Evolutionary conservation across 2,113 vertebrate species (phyloP).

Genomic region (Zingel zingel): DNA sequence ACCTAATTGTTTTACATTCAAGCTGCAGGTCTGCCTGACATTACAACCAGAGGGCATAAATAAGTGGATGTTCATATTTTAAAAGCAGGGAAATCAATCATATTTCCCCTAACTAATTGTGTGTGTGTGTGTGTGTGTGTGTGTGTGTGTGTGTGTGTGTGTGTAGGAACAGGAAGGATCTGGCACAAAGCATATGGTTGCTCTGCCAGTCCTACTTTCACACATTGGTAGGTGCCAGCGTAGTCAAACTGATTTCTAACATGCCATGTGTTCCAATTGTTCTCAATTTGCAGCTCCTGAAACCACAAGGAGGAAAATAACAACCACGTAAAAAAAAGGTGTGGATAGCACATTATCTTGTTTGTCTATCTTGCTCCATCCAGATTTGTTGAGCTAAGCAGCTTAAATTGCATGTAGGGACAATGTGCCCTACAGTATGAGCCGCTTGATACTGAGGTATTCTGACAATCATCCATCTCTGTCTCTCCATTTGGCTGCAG

Average conservation of each 20-base stretch:
- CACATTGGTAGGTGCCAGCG: conserved; percentile 70
- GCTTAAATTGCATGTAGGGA: conserved; percentile 61
- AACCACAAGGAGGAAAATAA: conserved; percentile 36
- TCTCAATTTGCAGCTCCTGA: conserved; percentile 60
- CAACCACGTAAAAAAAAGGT: conserved; percentile 9
- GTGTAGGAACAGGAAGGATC: conserved; percentile 45
- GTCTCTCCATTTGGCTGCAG: conserved; percentile 50
- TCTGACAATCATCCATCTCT: conserved; percentile 51
- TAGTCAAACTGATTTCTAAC: conserved; percentile 71
- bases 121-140: conserved; percentile 26
- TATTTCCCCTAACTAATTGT: conserved; percentile 23
- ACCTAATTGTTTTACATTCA: not conserved
- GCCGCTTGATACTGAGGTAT: conserved; percentile 44
- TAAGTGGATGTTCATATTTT: conserved; percentile 11
- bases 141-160: conserved; percentile 25
- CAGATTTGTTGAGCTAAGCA: conserved; percentile 63
- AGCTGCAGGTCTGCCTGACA: conserved; percentile 13
- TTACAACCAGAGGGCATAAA: conserved; percentile 19
- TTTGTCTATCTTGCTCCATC: conserved; percentile 43
- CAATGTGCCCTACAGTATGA: conserved; percentile 40
- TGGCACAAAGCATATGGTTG: conserved; percentile 71
- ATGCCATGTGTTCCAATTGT: conserved; percentile 72
- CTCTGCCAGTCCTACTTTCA: conserved; percentile 76
- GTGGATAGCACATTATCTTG: conserved; percentile 33
- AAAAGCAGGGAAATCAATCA: conserved; percentile 60